Evolutionary conservation across 2,113 vertebrate genomes (phyloP).

Genomic region (Microtus oregoni): DNA sequence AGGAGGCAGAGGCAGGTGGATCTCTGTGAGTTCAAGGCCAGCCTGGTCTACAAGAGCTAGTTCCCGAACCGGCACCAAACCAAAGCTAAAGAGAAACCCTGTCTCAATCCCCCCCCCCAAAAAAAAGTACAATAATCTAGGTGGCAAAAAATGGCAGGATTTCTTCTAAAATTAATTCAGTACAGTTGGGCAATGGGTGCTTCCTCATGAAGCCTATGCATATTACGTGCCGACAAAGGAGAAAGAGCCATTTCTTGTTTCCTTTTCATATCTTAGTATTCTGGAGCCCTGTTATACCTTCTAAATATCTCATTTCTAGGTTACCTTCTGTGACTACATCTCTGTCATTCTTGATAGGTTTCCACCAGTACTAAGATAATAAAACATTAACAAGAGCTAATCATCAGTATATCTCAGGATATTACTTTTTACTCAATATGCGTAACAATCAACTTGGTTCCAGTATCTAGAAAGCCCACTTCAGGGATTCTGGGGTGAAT

Average conservation of each 20-base stretch:
- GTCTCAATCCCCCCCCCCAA: too few species aligned
- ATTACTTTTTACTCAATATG: not conserved
- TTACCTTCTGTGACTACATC: not conserved
- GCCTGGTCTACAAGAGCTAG: too few species aligned
- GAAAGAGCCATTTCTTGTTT: not conserved
- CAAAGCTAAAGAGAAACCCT: too few species aligned
- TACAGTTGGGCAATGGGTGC: not conserved
- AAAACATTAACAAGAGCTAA: not conserved
- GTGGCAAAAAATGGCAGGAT: not conserved
- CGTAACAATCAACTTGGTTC: not conserved
- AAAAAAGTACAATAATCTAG: not conserved
- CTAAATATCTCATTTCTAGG: not conserved
- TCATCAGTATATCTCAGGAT: not conserved
- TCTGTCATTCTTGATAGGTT: not conserved
- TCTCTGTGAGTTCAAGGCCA: too few species aligned
- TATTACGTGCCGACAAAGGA: not conserved
- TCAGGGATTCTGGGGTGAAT: not conserved
- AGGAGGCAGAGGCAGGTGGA: too few species aligned
- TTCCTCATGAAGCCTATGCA: not conserved
- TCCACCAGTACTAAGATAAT: conserved; percentile 24
- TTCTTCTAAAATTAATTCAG: conserved; percentile 6
- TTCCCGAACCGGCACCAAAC: too few species aligned
- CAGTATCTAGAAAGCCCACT: not conserved
- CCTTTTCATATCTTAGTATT: not conserved
- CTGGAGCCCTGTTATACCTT: not conserved